Percentiles rank a stretch among this genome's conserved stretches.
Conservation (phyloP, 2,888 invertebrate genomes). For the Meiosimyza platycephala region DNA sequence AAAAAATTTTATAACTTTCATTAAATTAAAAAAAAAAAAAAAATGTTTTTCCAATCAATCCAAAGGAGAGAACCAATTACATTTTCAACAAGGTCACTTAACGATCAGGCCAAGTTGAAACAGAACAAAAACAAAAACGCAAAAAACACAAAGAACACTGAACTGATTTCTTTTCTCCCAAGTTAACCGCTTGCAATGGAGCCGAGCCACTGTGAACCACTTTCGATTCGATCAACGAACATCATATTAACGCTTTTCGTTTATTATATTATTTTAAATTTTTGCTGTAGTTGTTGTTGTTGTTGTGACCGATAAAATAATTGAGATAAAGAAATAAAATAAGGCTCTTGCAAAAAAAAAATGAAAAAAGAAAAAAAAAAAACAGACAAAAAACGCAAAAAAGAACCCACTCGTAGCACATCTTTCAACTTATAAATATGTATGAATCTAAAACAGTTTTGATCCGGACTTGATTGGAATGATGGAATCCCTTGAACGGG, state of each 20-base stretch:
- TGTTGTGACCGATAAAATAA: constrained; percentile 55
- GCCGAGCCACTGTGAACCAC: constrained; percentile 22
- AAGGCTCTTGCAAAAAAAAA: constrained; percentile 33
- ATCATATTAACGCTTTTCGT: constrained; percentile 37
- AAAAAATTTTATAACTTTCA: constrained; percentile 20
- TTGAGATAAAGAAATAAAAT: constrained; percentile 60
- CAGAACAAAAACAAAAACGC: neutral
- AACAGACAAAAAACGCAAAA: constrained; percentile 41
- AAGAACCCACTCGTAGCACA: constrained; percentile 52
- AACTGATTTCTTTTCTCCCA: neutral
- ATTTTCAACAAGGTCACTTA: constrained; percentile 30
- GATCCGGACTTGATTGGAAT: constrained; percentile 33
- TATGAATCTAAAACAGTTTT: constrained; percentile 57
- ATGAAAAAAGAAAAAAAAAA: too few relatives aligned
- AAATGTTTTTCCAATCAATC: constrained; percentile 12
- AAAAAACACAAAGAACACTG: neutral
- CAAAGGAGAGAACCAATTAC: constrained; percentile 27
- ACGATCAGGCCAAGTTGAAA: constrained; percentile 7
- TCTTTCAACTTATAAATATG: constrained; percentile 60
- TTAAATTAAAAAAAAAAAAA: constrained; percentile 27
- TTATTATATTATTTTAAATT: constrained; percentile 36
- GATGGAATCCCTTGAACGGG: constrained; percentile 57
- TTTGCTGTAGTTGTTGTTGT: constrained; percentile 5
- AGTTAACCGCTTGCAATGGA: neutral
- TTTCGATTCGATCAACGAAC: constrained; percentile 38